Base-by-base conservation (phyloP, 2,888 invertebrate genomes). In the Drepana falcataria region DNA sequence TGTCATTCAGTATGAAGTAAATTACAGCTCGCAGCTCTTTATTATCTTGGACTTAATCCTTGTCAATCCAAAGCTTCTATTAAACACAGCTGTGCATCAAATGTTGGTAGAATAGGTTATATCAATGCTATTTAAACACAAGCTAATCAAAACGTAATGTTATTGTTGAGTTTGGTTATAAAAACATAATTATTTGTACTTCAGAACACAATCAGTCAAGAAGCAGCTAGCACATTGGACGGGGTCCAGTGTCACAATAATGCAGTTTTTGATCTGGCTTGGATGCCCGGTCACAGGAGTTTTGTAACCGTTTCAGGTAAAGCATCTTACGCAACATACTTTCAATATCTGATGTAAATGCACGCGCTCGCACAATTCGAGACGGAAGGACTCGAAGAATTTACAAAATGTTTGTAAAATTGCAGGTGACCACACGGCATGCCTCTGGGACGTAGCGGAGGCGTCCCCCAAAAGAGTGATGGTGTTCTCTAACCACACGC, bases 201-300 rank as follows among this genome's bases (percentile, higher is more conserved):
- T 33, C 89, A 93, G 89, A 86, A 93, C 64, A 93, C 93, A 52
- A 85, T 85, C 5, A 82, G 71, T 51, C 66, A 79, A 35, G 61
- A 64, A 0, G 81, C 86, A 53, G 90, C 92, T 35, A 81, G 83
- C 49, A 69, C 83, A 0, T 65, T 93, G 44, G 88, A 87, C 49
- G 89, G 91, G 0, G 91, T 92, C 57, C 93, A 93, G 65, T 93
- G 93, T 57, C 98, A 98, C 82, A 93, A 93, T 69, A 97, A 98
- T 91, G 97, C 97, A 0, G 95, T 98, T 41, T 98, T 97, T 77
- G 97, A 98, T 80, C 78, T 98, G 53, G 95, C 95, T 0, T 98
- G 98, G 98, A 94, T 95, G 87, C 95, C 95, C 0, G 92, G 93
- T 0, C 92, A 94, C 70, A 93, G 93, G 92, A 95, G 94, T 69